Evolutionary conservation across 2,797 vertebrate genomes (phyloP), one percentile per base, ranked within the genome.

Genomic region (Pagetopsis macropterus): DNA sequence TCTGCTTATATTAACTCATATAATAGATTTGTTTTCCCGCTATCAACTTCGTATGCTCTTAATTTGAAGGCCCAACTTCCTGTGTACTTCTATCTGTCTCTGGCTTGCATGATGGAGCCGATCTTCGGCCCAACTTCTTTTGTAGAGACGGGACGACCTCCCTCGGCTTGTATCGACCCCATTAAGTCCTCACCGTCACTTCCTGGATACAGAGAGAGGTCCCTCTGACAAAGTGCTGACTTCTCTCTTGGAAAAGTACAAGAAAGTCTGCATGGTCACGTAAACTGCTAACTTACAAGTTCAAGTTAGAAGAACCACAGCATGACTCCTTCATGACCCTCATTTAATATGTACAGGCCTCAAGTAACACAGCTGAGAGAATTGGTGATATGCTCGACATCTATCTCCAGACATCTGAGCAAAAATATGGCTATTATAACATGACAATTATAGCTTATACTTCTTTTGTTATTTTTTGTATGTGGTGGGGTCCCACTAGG

Each of bases 131-230:
- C 65, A 85, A 78, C 74, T 85, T 89, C 84, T 91, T 86, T 79
- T 82, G 79, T 81, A 78, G 79, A 83, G 81, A 84, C 62, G 52
- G 68, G 75, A 85, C 83, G 89, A 91, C 88, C 90, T 92, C 88
- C 87, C 81, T 84, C 79, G 72, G 87, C 73, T 90, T 80, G 84
- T 86, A 82, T 89, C 88, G 84, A 90, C 88, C 91, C 88, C 84
- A 78, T 82, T 74, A 83, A 82, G 77, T 65, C 76, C 63, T 79
- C 73, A 44, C 73, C 86, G 88, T 94, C 93, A 93, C 91, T 91
- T 93, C 91, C 91, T 91, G 90, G 84, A 91, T 82, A 87, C 88
- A 41, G 57, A 59, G 72, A 64, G 54, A 78, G 68, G 76, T 84
- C 70, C 31, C 67, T 72, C 59, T 64, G 73, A 59, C 83, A 77